These are phyloP conservation scores for Hypercompe scribonia DNA, from an alignment of 2,888 invertebrate species.

Conservation along the genomic window DNA sequence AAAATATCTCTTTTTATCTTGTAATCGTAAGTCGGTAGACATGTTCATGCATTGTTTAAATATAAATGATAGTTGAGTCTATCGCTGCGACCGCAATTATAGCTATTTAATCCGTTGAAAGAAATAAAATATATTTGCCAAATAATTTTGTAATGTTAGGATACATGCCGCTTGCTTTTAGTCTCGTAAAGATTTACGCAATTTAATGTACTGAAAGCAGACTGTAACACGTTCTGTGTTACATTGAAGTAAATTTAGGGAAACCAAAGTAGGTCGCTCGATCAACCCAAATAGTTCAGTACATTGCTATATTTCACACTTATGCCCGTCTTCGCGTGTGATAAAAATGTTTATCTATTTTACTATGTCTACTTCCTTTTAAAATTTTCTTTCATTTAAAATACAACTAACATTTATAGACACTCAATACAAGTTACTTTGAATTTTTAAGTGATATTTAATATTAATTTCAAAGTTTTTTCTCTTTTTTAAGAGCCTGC, in stretches of 20 bases:
- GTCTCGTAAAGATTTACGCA: background rate
- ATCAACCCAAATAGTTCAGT: conserved; percentile 38
- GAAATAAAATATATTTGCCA: conserved; percentile 19
- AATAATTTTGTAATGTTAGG: background rate
- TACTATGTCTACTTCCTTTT: background rate
- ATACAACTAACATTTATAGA: too few species aligned
- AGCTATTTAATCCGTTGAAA: conserved; percentile 7
- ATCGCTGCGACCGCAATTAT: background rate
- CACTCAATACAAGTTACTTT: too few species aligned
- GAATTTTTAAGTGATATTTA: background rate
- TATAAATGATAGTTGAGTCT: background rate
- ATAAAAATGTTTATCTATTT: conserved; percentile 8
- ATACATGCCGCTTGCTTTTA: background rate
- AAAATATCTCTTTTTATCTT: conserved; percentile 8
- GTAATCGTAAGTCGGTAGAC: background rate
- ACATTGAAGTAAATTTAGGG: conserved; percentile 35
- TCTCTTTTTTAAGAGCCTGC: too few species aligned
- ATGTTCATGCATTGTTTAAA: background rate
- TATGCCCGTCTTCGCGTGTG: conserved; percentile 9
- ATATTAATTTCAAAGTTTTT: background rate
- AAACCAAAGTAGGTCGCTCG: conserved; percentile 36
- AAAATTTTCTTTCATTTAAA: too few species aligned
- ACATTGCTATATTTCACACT: conserved; percentile 22
- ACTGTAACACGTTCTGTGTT: conserved; percentile 21
- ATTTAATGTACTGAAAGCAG: conserved; percentile 11